Evolutionary conservation across 2,113 vertebrate genomes (phyloP).

Genomic region (Mesocricetus auratus): DNA sequence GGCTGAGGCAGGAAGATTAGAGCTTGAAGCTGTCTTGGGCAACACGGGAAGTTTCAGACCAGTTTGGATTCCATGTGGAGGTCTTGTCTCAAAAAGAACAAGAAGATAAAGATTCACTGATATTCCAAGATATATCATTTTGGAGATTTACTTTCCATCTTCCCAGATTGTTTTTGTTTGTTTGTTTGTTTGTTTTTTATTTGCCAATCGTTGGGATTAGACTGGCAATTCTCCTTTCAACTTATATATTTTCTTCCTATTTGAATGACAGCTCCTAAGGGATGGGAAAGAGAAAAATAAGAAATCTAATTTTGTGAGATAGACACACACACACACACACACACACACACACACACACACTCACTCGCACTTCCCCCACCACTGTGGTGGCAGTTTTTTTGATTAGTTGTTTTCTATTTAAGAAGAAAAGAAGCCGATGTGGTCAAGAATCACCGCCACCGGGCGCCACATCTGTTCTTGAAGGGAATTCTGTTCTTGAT

Average conservation of each 20-base stretch:
- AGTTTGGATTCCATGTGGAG: background rate
- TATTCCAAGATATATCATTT: slow-evolving; percentile 12
- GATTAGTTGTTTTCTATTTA: background rate
- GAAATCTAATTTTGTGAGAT: background rate
- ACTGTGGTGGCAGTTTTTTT: too few species aligned
- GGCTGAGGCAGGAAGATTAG: background rate
- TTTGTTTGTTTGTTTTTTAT: background rate
- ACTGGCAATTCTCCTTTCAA: background rate
- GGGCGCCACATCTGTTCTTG: background rate
- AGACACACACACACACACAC: background rate
- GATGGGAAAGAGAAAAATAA: slow-evolving; percentile 36
- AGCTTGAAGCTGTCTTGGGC: background rate
- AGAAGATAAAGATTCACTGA: background rate
- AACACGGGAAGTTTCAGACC: background rate
- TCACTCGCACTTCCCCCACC: too few species aligned
- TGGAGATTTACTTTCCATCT: slow-evolving; percentile 30
- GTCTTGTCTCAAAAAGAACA: background rate
- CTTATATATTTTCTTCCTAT: background rate
- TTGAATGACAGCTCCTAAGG: background rate
- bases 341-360: background rate
- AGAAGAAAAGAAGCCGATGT: slow-evolving; percentile 31
- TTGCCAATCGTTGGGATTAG: background rate
- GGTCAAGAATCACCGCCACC: background rate
- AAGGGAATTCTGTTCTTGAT: background rate
- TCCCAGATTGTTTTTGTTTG: background rate